Evolutionary conservation across 1,140 invertebrate species (phyloP), one percentile per base, ranked within the genome.

Genomic region (Drosophila fuyamai): DNA sequence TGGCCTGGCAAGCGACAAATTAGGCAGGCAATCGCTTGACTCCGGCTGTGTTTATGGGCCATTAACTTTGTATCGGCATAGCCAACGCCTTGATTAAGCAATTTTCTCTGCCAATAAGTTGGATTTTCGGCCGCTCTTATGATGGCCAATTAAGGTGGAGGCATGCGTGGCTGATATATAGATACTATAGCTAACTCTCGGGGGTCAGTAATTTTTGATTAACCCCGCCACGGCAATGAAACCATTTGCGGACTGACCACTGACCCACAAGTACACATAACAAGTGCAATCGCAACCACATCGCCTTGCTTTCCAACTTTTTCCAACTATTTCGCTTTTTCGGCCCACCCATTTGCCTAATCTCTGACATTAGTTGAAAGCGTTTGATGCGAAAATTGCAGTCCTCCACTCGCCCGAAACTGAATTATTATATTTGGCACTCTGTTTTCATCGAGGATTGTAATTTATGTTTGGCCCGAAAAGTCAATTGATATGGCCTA

Each of bases 341-440:
- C 8, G 55, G 67, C 77, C 77, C 70, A 79, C 79, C 83, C 81
- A 77, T 88, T 88, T 73, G 53, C 47, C 62, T 83, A 88, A 86
- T 88, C 58, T 79, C 78, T 81, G 75, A 59, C 70, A 86, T 86
- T 86, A 86, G 78, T 61, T 85, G 74, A 70, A 75, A 79, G 78
- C 50, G 72, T 55, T 61, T 84, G 76, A 81, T 79, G 79, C 79
- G 79, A 86, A 86, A 86, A 86, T 86, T 86, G 77, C 68, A 73
- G 77, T 47, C 29, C 23, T 59, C 41, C 27, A 41, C 38, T 77
- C 32, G 62, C 48, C 53, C 47, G 50, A 75, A 74, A 60, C 50
- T 80, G 76, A 88, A 88, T 88, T 89, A 88, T 88, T 88, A 79
- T 88, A 75, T 79, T 88, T 88, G 83, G 79, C 79, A 88, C 83